Conservation (phyloP, 2,113 vertebrate species). For the Macrotus californicus region DNA sequence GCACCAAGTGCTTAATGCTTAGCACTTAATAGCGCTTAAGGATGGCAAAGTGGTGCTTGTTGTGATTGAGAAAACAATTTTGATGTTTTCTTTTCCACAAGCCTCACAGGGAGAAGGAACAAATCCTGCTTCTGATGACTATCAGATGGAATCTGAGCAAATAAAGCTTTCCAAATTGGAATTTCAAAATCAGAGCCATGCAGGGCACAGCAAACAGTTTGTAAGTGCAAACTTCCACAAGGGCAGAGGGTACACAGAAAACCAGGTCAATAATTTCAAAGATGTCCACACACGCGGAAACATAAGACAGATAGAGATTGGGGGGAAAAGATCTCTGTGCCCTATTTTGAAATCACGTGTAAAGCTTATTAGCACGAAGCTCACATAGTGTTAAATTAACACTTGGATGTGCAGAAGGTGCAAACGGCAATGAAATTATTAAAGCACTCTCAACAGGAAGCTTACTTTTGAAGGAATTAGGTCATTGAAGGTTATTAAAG, state of each 20-base stretch:
- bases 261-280: not conserved
- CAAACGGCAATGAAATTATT: not conserved
- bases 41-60: not conserved
- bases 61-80: not conserved
- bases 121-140: not conserved
- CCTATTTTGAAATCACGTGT: not conserved
- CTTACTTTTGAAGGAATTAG: not conserved
- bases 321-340: not conserved
- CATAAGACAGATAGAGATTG: not conserved
- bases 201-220: not conserved
- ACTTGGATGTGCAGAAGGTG: not conserved
- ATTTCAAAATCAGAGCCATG: constrained; percentile 28
- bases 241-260: not conserved
- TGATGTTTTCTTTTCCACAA: not conserved
- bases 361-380: not conserved
- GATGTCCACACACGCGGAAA: not conserved
- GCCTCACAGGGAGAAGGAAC: not conserved
- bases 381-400: not conserved
- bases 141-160: not conserved
- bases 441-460: not conserved
- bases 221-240: not conserved
- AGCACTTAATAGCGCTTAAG: not conserved
- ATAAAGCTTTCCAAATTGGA: not conserved
- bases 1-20: not conserved
- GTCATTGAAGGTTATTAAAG: constrained; percentile 1